Conservation (phyloP, 2,113 vertebrate species). For the Phasianus colchicus region DNA sequence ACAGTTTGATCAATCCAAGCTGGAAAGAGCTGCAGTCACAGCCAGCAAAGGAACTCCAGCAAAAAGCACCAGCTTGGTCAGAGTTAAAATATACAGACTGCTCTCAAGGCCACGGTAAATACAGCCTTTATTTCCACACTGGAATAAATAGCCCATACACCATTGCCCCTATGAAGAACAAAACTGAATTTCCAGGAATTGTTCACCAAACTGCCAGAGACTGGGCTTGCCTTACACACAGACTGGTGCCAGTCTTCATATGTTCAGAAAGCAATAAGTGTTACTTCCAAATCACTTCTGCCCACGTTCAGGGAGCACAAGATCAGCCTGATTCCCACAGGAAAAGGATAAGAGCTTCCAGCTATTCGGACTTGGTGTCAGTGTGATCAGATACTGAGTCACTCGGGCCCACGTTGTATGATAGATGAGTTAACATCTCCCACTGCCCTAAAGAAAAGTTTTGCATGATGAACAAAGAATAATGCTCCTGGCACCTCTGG, state of each 20-base stretch:
- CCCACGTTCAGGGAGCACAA: background rate
- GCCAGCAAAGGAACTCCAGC: background rate
- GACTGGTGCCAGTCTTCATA: background rate
- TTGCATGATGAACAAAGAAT: background rate
- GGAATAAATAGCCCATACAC: background rate
- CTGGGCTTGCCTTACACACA: background rate
- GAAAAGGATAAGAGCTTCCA: background rate
- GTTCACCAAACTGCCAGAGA: background rate
- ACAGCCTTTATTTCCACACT: background rate
- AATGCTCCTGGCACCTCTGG: background rate
- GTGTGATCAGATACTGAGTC: background rate
- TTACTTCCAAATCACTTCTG: background rate
- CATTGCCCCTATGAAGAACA: background rate
- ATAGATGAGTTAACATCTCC: background rate
- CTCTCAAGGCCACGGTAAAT: background rate
- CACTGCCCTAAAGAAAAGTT: background rate
- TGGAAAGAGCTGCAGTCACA: background rate
- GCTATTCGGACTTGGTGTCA: background rate
- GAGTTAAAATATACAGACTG: background rate
- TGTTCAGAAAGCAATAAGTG: background rate
- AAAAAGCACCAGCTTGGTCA: background rate
- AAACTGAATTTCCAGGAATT: background rate
- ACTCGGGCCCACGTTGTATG: rapidly evolving
- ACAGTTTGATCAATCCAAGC: background rate
- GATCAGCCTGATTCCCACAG: background rate